Evolutionary conservation across 2,888 invertebrate genomes (phyloP), one percentile per base, ranked within the genome.

Genomic region (Himalopsyche anomala): DNA sequence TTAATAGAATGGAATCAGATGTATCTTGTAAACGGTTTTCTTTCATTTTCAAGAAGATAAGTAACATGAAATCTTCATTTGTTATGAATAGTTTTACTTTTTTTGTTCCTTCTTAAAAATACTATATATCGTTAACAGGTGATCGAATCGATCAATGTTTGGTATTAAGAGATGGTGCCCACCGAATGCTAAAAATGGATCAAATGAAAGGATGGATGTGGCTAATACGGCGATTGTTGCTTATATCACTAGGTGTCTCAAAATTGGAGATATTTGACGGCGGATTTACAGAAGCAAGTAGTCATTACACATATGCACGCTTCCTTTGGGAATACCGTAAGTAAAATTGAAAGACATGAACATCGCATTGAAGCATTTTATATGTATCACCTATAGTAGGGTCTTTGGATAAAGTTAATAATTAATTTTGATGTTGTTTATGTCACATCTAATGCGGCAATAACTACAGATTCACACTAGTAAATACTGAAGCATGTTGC

Each of bases 181-280:
- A 51, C 8, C 28, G 80, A 28, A 40, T 86, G 17, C 40, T 84
- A 17, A 36, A 82, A 17, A 62, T 86, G 56, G 86, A 74, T 36
- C n/a, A 74, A 85, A 92, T 92, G 40, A 92, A 92, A 89, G 93
- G 93, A 0, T 94, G 94, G 90, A 90, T 94, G 88, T 95, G 94
- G 94, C 90, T 95, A 15, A 94, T 94, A 0, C 94, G 94, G 89
- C 94, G 94, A 89, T 91, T 94, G 82, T 92, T 92, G 86, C 89
- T 93, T 8, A 92, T 93, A 2, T 89, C 92, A 0, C 92, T 94
- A 36, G 92, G 92, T 0, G 91, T 93, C 0, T 91, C 92, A 1
- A 91, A 92, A 84, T 90, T 91, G 83, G 93, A 91, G 87, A 87
- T 92, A 9, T 89, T 92, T 0, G 93, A 94, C 80, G 94, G 92